Percentiles rank a stretch among this genome's conserved stretches.
These are phyloP conservation scores for Nycticryphes semicollaris DNA, from an alignment of 2,113 vertebrate species.

Conservation along the genomic window DNA sequence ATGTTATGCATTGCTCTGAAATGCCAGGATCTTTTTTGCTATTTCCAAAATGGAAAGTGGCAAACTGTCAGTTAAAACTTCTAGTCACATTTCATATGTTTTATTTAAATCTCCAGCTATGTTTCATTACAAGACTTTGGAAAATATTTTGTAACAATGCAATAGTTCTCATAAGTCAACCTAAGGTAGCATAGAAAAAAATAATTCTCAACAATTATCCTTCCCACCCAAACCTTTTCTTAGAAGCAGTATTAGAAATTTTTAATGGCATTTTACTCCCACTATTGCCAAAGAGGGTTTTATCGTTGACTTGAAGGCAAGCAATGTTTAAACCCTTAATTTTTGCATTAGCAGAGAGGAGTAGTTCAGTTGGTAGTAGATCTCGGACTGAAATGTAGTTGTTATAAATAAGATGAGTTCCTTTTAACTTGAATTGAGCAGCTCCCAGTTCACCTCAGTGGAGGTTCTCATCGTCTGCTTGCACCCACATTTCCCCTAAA, in stretches of 20 bases:
- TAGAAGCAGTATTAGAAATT: slow-evolving; percentile 3
- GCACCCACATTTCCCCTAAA: not conserved
- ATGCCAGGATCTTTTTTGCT: not conserved
- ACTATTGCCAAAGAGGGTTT: not conserved
- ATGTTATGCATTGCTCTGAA: not conserved
- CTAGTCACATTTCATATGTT: not conserved
- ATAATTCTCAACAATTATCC: not conserved
- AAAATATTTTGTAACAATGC: slow-evolving; percentile 40
- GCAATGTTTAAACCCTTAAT: not conserved
- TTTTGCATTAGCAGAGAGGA: not conserved
- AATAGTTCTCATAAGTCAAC: not conserved
- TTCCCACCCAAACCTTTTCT: slow-evolving; percentile 36
- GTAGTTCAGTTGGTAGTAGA: fast-evolving
- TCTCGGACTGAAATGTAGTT: not conserved
- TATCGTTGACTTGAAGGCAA: not conserved
- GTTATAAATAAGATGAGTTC: not conserved
- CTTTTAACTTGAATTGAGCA: not conserved
- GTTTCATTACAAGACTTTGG: not conserved
- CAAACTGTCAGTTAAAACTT: not conserved
- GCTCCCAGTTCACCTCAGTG: not conserved
- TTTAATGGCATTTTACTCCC: not conserved
- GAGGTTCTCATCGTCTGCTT: not conserved
- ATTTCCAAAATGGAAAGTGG: not conserved
- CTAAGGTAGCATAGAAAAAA: not conserved
- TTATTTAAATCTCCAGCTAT: not conserved